Evolutionary conservation across 2,888 invertebrate genomes (phyloP), one percentile per base, ranked within the genome.

Genomic region (Drosophila monieri): DNA sequence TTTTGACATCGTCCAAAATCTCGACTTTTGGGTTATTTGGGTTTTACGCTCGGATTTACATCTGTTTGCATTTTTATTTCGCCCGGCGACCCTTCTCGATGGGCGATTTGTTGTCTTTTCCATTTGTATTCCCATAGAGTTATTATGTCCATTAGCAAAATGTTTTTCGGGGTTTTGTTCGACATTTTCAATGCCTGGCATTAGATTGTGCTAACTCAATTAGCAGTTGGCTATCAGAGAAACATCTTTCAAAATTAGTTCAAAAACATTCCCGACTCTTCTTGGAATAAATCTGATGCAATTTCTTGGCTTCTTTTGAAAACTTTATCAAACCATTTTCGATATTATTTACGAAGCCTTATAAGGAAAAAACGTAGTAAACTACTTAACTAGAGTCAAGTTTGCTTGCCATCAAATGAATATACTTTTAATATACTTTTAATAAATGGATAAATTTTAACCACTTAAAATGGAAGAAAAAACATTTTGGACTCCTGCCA

Each of bases 31-130:
- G 58, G 62, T 71, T 75, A 61, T 68, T 87, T 68, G 85, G 85
- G 88, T 84, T 77, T 81, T 80, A 77, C 77, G 73, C 73, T 67
- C 67, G 76, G 83, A 85, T 88, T 88, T 88, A 85, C 87, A 87
- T 88, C 87, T 87, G 87, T 79, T 88, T 80, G 77, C 69, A 88
- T 87, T 88, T 80, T 67, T 32, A 55, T 53, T 35, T 55, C 39
- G 39, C 44, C 23, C 15, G 44, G 44, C 51, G 41, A 57, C 53
- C 30, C 30, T 62, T 64, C 72, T 67, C 52, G 23, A 70, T 83
- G 78, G 80, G 77, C 80, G 79, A 79, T 85, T 83, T 85, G 76
- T 87, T 80, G 74, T 69, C 58, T 54, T 64, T 68, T 76, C 54
- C 73, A 73, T 78, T 78, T 70, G 54, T 43, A 44, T 68, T 52